Conservation (phyloP, 2,113 vertebrate species). For the Coryphaenoides rupestris region DNA sequence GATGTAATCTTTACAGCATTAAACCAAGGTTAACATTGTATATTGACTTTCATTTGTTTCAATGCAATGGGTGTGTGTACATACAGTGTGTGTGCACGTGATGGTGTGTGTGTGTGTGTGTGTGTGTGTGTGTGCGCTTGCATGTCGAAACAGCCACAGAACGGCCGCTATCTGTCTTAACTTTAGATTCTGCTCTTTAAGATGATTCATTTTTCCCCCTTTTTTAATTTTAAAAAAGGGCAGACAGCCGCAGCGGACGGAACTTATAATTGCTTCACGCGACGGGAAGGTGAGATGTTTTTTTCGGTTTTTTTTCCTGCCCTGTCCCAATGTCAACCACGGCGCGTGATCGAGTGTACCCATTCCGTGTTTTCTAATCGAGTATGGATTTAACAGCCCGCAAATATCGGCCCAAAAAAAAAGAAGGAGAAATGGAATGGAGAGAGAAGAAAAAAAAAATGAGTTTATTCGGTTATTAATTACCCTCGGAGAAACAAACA, state of each 20-base stretch:
- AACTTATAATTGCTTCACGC: conserved; percentile 65
- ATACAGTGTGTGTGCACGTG: too few relatives aligned
- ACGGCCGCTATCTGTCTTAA: conserved; percentile 37
- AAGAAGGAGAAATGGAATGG: not conserved
- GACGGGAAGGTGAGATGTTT: not conserved
- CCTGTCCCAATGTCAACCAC: conserved; percentile 62
- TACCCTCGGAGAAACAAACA: too few relatives aligned
- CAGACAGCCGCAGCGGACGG: conserved; percentile 49
- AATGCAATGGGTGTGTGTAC: too few relatives aligned
- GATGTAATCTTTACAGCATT: too few relatives aligned
- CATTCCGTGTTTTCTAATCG: conserved; percentile 46
- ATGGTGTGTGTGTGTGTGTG: conserved; percentile 14
- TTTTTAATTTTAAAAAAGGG: conserved; percentile 57
- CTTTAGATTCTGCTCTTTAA: conserved; percentile 65
- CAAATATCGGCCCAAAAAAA: conserved; percentile 17
- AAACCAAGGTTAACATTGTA: too few relatives aligned
- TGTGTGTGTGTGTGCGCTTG: not conserved
- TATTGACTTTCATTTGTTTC: too few relatives aligned
- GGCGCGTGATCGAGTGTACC: conserved; percentile 30
- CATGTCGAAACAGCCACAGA: too few relatives aligned
- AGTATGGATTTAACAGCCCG: conserved; percentile 35
- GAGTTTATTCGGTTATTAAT: too few relatives aligned
- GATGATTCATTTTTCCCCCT: conserved; percentile 69
- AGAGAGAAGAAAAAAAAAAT: not conserved
- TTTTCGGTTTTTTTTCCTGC: conserved; percentile 29